Percentiles rank a stretch among this genome's conserved stretches.
Evolutionary conservation across 2,113 vertebrate species (phyloP).

Genomic region (Eira barbara): DNA sequence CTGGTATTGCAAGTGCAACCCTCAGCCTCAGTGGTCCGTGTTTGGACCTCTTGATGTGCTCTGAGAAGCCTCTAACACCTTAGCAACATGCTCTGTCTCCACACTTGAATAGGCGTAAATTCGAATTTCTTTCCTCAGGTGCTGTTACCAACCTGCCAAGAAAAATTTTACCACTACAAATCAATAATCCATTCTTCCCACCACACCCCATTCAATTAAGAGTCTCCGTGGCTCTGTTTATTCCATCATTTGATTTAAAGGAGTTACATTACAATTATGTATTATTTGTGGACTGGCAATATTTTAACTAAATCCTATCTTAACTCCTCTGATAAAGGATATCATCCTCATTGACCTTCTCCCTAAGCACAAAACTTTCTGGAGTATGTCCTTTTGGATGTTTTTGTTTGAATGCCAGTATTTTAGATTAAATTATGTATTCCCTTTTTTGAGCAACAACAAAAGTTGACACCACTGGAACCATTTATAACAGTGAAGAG

Average conservation of each 20-base stretch:
- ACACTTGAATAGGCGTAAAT: constrained; percentile 54
- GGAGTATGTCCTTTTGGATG: neutral
- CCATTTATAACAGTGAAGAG: neutral
- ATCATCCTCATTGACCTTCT: neutral
- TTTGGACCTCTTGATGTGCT: constrained; percentile 67
- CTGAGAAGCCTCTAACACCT: constrained; percentile 69
- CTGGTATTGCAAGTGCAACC: constrained; percentile 66
- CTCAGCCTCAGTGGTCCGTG: constrained; percentile 5
- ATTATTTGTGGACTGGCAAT: neutral
- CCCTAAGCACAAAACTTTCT: neutral
- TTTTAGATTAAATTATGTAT: neutral
- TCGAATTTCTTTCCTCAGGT: constrained; percentile 60
- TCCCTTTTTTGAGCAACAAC: neutral
- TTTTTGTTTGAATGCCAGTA: neutral
- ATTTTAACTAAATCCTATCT: neutral
- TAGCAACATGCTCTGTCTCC: constrained; percentile 67
- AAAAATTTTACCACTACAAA: constrained; percentile 48
- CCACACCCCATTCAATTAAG: neutral
- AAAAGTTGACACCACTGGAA: neutral
- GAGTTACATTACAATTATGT: neutral
- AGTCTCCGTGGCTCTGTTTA: constrained; percentile 16
- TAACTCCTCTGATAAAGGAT: neutral
- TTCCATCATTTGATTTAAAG: constrained; percentile 11
- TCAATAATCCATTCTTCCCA: constrained; percentile 32
- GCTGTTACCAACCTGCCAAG: neutral